Evolutionary conservation across 2,797 vertebrate species (phyloP), one percentile per base, ranked within the genome.

Genomic region (Onychomys leucogaster): DNA sequence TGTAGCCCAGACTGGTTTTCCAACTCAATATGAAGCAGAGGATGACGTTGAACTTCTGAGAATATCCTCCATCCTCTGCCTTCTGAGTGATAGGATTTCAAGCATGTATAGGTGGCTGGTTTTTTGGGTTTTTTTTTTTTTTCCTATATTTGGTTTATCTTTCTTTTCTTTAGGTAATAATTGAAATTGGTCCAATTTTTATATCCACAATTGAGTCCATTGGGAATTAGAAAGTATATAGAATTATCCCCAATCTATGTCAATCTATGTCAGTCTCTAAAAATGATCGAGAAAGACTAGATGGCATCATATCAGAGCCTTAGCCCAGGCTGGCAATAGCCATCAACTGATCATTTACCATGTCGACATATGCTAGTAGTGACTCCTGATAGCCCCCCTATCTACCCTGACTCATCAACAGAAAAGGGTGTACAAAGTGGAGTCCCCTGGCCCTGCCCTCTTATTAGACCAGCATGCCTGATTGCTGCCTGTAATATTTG

Each of bases 121-220:
- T 46, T 49, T 49, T n/a, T n/a, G n/a, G n/a, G n/a, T n/a, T 52
- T 23, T 89, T 76, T 5, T 46, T 49, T 49, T 52, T 23, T 89
- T 76, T 90, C 63, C 67, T 78, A 43, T 55, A 12, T 46, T n/a
- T 52, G 43, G 14, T 19, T 34, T 63, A 61, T 11, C 57, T 81
- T 67, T 90, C 85, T 55, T 37, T 41, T 41, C 91, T 65, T 91
- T 49, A 89, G 78, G 17, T 57, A 81, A 87, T 94, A 34, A 83
- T 5, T 76, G 75, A 89, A 63, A 88, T 37, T 57, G 41, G 80
- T 67, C 0, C 0, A 0, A 75, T 78, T 63, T 81, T 85, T 78
- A 82, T 11, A 71, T 4, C 2, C 0, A 8, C 10, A 27, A 63
- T 63, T 46, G 43, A 90, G 59, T 80, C 57, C 43, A 57, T 2